phyloP scores from a whole-genome alignment of 2,797 vertebrate species.

The Manis javanica region DNA sequence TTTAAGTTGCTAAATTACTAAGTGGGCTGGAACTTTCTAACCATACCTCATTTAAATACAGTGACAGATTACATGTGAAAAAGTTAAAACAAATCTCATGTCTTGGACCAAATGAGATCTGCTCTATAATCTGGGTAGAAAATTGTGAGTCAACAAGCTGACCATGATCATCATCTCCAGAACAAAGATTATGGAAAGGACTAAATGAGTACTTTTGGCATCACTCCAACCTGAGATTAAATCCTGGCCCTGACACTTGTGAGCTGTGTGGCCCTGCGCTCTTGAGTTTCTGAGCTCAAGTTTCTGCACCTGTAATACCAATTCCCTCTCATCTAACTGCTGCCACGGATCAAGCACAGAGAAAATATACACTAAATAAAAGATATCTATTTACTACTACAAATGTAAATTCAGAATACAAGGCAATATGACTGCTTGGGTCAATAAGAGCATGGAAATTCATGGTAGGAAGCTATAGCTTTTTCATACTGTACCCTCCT shows the following conservation, averaged over 20 bases:
- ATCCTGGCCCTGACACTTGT: background rate
- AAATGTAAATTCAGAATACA: background rate
- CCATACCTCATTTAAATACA: constrained; percentile 52
- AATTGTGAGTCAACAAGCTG: background rate
- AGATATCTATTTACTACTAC: background rate
- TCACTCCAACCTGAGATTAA: background rate
- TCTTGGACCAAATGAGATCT: background rate
- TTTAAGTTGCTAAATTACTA: constrained; percentile 64
- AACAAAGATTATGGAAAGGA: background rate
- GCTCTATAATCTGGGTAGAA: constrained; percentile 34
- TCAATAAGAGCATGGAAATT: background rate
- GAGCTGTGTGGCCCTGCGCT: background rate
- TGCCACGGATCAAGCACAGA: background rate
- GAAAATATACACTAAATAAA: constrained; percentile 18
- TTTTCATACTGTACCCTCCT: background rate
- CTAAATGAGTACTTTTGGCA: background rate
- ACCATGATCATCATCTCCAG: background rate
- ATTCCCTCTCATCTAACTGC: background rate
- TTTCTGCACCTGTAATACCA: background rate
- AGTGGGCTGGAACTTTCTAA: constrained; percentile 22
- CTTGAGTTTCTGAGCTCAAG: background rate
- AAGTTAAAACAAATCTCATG: background rate
- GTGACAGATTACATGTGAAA: constrained; percentile 1
- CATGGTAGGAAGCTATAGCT: background rate
- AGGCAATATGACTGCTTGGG: background rate